These are phyloP conservation scores for Peromyscus attwateri DNA, from an alignment of 2,797 vertebrate species.

Conservation along the genomic window DNA sequence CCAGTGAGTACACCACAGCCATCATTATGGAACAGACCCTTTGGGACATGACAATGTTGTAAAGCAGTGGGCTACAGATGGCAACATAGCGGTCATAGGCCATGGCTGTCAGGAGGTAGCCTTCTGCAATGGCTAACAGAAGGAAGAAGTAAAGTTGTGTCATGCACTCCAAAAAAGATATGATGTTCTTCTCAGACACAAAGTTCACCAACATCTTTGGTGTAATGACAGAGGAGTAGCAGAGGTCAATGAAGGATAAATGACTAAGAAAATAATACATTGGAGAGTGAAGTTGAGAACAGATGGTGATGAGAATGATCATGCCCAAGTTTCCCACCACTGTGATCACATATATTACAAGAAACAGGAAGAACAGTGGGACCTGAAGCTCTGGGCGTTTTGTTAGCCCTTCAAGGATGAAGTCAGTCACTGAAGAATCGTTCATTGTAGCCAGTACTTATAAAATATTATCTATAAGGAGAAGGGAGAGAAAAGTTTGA, in stretches of 20 bases:
- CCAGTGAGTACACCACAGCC: conserved; percentile 50
- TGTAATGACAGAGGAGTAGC: conserved; percentile 75
- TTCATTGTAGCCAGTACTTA: conserved; percentile 60
- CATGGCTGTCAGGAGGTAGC: conserved; percentile 75
- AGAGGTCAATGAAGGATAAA: conserved; percentile 80
- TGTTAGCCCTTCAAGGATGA: conserved; percentile 76
- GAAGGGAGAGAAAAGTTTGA: neutral
- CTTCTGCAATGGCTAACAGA: conserved; percentile 68
- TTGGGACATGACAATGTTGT: conserved; percentile 54
- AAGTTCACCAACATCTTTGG: conserved; percentile 79
- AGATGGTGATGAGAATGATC: conserved; percentile 73
- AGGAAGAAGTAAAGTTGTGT: conserved; percentile 74
- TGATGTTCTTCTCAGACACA: conserved; percentile 58
- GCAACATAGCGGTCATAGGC: conserved; percentile 71
- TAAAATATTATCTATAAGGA: conserved; percentile 27
- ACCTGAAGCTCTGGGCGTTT: conserved; percentile 38
- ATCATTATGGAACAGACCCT: conserved; percentile 57
- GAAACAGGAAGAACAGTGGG: conserved; percentile 73
- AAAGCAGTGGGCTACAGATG: conserved; percentile 69
- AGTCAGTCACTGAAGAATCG: conserved; percentile 50
- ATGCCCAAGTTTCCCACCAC: conserved; percentile 75
- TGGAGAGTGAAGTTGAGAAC: conserved; percentile 78
- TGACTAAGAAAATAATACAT: conserved; percentile 83
- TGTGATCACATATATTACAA: conserved; percentile 70
- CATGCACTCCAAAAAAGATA: conserved; percentile 70